Base-by-base conservation (phyloP, 2,113 vertebrate genomes). In the Stomatorhinus ivindoensis region DNA sequence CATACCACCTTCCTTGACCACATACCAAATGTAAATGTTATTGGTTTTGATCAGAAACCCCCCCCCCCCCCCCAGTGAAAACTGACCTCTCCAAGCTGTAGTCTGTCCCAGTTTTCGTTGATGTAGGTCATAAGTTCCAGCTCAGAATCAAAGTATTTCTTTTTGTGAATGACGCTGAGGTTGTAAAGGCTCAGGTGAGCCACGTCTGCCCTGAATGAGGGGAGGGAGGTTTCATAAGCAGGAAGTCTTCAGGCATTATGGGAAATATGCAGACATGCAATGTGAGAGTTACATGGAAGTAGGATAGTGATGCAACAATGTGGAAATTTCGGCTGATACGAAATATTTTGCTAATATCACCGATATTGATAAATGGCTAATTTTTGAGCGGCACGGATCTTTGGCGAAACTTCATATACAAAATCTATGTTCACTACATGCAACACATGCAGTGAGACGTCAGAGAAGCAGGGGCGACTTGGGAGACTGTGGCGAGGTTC, bases 91-190 rank as follows among this genome's bases (percentile, higher is more conserved):
- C 97, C 97, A 90, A 98, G 97, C 94, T 99, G 98, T 89, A 99
- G 95, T 92, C 97, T 96, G 91, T 99, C 97, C 98, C 98, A 99
- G 95, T 99, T 99, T 91, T 98, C 96, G 93, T 98, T 99, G 94
- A 99, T 98, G 91, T 98, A 99, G 90, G 96, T 94, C 97, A 99
- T 98, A 91, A 99, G 96, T 93, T 99, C 97, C 95, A 97, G 96
- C 94, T 98, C 98, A 0, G 97, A 99, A 95, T 99, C 98, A 95
- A 99, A 99, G 90, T 99, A 99, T 95, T 98, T 99, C 95, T 99
- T 99, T 95, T 99, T 99, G 95, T 99, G 97, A 95, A 99, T 98
- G 94, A 99, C 97, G 95, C 97, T 99, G 95, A 99, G 94, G 95
- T 99, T 99, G 95, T 99, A 99, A 95, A 99, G 96, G 95, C 98